Evolutionary conservation across 1,140 invertebrate species (phyloP), one percentile per base, ranked within the genome.

Genomic region (Aradophagus sp.): DNA sequence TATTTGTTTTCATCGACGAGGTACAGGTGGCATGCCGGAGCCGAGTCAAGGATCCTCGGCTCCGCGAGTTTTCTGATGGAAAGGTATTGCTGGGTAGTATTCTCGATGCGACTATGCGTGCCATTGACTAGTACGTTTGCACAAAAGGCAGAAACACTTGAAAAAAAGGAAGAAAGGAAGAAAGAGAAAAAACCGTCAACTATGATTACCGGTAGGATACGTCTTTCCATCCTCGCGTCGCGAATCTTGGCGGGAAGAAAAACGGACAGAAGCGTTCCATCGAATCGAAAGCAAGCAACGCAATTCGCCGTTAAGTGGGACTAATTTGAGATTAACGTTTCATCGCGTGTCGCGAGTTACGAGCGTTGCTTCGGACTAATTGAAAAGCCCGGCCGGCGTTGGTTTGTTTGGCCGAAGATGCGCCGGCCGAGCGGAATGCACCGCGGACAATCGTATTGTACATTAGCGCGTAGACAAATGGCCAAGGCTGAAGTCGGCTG

Each of bases 51-150:
- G 41, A 65, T 55, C 39, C 32, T 39, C 32, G 10, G 15, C 14
- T 26, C 32, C 27, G n/a, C 14, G 27, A n/a, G n/a, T n/a, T 42
- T 53, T 53, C 48, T 39, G 47, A 53, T 53, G 15, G 48, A 63
- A 53, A 53, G 41, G 41, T 47, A 53, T 63, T 47, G 14, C 31
- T 12, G 12, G 44, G 17, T 32, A 20, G n/a, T n/a, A n/a, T n/a
- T 52, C 39, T 17, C 13, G n/a, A 26, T 29, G 8, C 39, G 16
- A 32, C 17, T 20, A 26, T n/a, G 50, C 50, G 47, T 65, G 35
- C 50, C 50, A 19, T 19, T 45, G 50, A 47, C 41, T 47, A 55
- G 41, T 48, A 65, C 29, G 39, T 65, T 63, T 63, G n/a, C n/a
- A n/a, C n/a, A n/a, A n/a, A n/a, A n/a, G n/a, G n/a, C n/a, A n/a